Base-by-base conservation (phyloP, 2,113 vertebrate genomes). In the Megaceryle maxima region DNA sequence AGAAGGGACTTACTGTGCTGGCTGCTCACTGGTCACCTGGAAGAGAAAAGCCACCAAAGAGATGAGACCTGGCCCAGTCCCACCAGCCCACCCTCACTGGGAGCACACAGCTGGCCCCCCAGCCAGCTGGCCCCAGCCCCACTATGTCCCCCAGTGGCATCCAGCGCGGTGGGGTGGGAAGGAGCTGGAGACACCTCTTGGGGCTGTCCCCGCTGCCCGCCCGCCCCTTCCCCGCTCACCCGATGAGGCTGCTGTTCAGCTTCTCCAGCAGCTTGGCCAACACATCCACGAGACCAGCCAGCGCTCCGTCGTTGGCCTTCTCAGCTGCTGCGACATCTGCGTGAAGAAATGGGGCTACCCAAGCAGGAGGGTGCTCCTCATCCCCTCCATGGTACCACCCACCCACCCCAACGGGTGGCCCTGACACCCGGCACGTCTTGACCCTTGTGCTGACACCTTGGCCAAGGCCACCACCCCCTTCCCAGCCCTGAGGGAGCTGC, bases 281-380 rank as follows among this genome's bases (percentile, higher is more conserved):
- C 4, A 16, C 0, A 1, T 62, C 33, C 2, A 11, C 0, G 4
- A 53, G 3, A 2, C 9, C 8, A 21, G 7, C 1, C 80, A 93
- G 19, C 1, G 2, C 3, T 3, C 91, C 94, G 0, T 2, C 0
- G 0, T 18, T 3, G 2, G 3, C 20, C 9, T 2, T 4, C 4
- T 4, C 0, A 1, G 0, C 1, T 3, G 0, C 7, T 22, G 9
- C 9, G 2, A 0, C 7, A 10, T 9, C 88, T 93, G 69, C 0
- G 7, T 41, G 68, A 14, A 13, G 44, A 37, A 68, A 19, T 2
- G 4, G 43, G 37, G 29, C 22, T 7, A 26, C 31, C 55, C 3
- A 16, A 21, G 33, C 19, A 6, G 18, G 7, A 15, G 60, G 60
- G 56, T 16, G 37, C 35, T 53, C 62, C 56, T 48, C 57, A 0